Conservation (phyloP, 2,113 vertebrate species). For the Ammodytes marinus region DNA sequence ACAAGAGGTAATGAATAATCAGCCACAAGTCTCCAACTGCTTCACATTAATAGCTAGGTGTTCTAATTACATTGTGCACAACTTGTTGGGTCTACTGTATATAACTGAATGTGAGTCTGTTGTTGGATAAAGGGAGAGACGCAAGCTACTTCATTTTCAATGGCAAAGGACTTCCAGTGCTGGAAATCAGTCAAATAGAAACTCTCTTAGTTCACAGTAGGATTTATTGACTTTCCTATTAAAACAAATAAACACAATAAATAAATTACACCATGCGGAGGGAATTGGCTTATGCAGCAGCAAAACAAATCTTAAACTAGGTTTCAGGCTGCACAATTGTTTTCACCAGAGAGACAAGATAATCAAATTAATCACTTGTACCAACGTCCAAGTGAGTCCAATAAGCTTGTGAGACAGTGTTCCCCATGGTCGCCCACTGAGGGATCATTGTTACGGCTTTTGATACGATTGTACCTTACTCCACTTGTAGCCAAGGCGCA, state of each 20-base stretch:
- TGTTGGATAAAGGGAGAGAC: slow-evolving; percentile 42
- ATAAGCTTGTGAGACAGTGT: not conserved
- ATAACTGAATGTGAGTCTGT: slow-evolving; percentile 48
- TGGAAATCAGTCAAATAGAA: slow-evolving; percentile 1
- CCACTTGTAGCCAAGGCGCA: not conserved
- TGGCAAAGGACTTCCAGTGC: not conserved
- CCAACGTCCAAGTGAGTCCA: not conserved
- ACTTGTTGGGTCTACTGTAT: slow-evolving; percentile 66
- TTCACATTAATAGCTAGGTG: slow-evolving; percentile 85
- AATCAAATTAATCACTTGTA: slow-evolving; percentile 18
- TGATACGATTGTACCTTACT: slow-evolving; percentile 10
- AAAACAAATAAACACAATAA: slow-evolving; percentile 24
- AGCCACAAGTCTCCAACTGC: slow-evolving; percentile 79
- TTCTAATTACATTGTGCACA: slow-evolving; percentile 80
- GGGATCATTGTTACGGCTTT: not conserved
- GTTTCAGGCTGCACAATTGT: not conserved
- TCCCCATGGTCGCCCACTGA: slow-evolving; percentile 5
- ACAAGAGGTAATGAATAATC: slow-evolving; percentile 87
- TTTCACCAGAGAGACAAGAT: not conserved
- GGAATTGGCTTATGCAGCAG: not conserved
- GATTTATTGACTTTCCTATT: slow-evolving; percentile 23
- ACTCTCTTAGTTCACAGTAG: slow-evolving; percentile 1
- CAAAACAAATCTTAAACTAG: slow-evolving; percentile 6
- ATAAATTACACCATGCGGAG: not conserved
- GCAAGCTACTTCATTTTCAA: not conserved